Base-by-base conservation (phyloP, 2,113 vertebrate genomes). In the Megaceryle torquata region DNA sequence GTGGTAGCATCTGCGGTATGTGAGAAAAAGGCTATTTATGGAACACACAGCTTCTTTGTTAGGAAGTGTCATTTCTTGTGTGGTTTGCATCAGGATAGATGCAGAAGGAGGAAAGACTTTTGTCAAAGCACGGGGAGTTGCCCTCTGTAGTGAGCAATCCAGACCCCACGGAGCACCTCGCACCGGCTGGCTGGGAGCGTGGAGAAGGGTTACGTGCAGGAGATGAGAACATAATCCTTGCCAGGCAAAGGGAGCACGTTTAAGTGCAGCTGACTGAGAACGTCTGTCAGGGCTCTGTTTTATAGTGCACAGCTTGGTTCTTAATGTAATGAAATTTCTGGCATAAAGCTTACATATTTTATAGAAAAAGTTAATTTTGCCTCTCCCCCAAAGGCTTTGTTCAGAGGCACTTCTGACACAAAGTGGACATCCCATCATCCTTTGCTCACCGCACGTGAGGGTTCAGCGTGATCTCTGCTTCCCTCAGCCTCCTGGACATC, bases 401-500 rank as follows among this genome's bases (percentile, higher is more conserved):
- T 68, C 37, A 41, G 9, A 60, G 57, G 2, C 3, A 1, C 13
- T 29, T 48, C 15, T 50, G 75, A 8, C 57, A 92, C 33, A 8
- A 43, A n/a, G 9, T 4, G 33, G 31, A 20, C 13, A 5, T 22
- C 10, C 13, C 11, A 1, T 18, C 25, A 3, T 7, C 13, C 2
- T 86, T 59, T 35, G 19, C 26, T 83, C 74, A 7, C 6, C 6
- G 4, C 0, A 2, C 12, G 1, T 7, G 29, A 39, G 50, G 35
- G 35, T 8, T 68, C 61, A 37, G 63, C 7, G 60, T 2, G 37
- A 31, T 28, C 64, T 77, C 54, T 64, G 44, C 60, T 44, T 87
- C 46, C 53, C 25, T 60, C 28, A 24, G 31, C 53, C 28, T 59
- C n/a, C 67, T 24, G 15, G 29, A 10, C 11, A 3, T 5, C 6